phyloP scores from a whole-genome alignment of 2,888 invertebrate genomes.

The Macrophya alboannulata region DNA sequence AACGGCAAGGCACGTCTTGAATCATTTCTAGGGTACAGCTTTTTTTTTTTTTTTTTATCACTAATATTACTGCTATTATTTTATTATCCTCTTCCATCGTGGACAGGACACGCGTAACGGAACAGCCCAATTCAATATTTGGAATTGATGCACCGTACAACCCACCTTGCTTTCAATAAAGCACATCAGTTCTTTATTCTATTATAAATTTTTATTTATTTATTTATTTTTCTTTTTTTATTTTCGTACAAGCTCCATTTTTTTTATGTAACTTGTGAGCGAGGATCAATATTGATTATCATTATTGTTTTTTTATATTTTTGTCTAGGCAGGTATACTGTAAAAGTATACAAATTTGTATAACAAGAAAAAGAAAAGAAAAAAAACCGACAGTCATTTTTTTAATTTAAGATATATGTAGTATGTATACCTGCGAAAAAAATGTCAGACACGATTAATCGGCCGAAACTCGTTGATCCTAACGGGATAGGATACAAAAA shows the following conservation, averaged over 20 bases:
- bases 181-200: background rate
- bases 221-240: background rate
- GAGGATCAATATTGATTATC: background rate
- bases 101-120: background rate
- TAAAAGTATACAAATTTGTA: background rate
- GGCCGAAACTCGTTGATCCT: background rate
- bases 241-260: background rate
- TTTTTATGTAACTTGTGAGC: background rate
- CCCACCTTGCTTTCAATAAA: background rate
- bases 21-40: background rate
- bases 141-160: background rate
- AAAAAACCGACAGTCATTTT: background rate
- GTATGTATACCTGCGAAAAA: too few species aligned
- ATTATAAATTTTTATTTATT: background rate
- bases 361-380: background rate
- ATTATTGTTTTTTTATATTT: background rate
- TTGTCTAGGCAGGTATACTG: background rate
- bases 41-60: slow-evolving; percentile 22
- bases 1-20: slow-evolving; percentile 51
- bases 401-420: too few species aligned
- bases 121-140: background rate
- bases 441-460: background rate
- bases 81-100: background rate
- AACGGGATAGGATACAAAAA: slow-evolving; percentile 7
- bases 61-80: background rate